Base-by-base conservation (phyloP, 2,113 vertebrate genomes). In the Cairina moschata region DNA sequence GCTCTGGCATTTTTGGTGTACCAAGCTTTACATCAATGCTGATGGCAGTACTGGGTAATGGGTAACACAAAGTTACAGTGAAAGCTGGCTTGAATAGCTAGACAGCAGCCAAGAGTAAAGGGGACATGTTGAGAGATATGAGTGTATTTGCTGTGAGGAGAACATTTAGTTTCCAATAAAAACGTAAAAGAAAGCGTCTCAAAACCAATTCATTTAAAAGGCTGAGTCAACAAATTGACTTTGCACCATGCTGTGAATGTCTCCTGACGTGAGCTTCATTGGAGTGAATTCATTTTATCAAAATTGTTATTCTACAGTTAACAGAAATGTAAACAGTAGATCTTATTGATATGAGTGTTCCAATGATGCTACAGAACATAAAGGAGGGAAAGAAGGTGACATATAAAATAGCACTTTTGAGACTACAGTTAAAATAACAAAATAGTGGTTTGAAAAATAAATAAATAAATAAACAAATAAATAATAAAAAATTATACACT, bases 181-280 rank as follows among this genome's bases (percentile, higher is more conserved):
- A 76, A 22, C 28, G 58, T 8, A 83, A 21, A 81, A 60, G 6
- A 50, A 85, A 46, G 10, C 13, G 11, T 44, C 38, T 75, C 29
- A 87, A 78, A 54, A 79, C 16, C 36, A 88, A 73, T 75, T 65
- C 18, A 55, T n/a, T 82, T 36, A 62, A 87, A 84, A 79, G 21
- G 34, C 9, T 31, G 17, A 76, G 23, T 22, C 48, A 92, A 66
- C 13, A 76, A 75, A 73, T n/a, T 50, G 16, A 55, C 26, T 80
- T 90, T 82, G 32, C 11, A 31, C 11, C 21, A 40, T 55, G 16
- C 44, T 79, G 32, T 78, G 44, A 56, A 59, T 40, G 11, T 78
- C 22, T 86, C 40, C 38, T 54, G 20, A 58, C 14, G 54, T 69
- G 14, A 77, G 2, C 18, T 62, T 69, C 28, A 77, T 7, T 40